These are phyloP conservation scores for Pollenia angustigena DNA, from an alignment of 2,888 invertebrate genomes.

Conservation along the genomic window DNA sequence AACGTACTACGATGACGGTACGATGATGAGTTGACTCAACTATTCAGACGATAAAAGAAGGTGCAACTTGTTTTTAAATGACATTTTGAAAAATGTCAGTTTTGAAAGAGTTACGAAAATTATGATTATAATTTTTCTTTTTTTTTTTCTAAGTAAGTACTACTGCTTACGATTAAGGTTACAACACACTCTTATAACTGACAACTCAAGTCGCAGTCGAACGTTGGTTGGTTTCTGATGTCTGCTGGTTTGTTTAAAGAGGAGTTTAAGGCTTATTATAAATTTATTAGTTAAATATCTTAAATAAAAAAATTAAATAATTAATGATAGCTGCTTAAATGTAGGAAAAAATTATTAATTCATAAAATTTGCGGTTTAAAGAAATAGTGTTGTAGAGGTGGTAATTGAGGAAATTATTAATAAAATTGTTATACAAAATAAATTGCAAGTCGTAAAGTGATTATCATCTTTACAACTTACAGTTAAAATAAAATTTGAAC, in stretches of 20 bases:
- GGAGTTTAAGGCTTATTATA: slow-evolving; percentile 25
- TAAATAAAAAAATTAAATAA: neutral
- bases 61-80: slow-evolving; percentile 65
- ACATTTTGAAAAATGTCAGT: slow-evolving; percentile 70
- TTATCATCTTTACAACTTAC: neutral
- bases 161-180: slow-evolving; percentile 46
- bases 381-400: slow-evolving; percentile 28
- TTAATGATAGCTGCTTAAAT: slow-evolving; percentile 39
- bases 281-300: slow-evolving; percentile 47
- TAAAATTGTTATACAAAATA: neutral
- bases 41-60: slow-evolving; percentile 41
- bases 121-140: slow-evolving; percentile 31
- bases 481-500: neutral
- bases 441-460: neutral
- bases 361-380: slow-evolving; percentile 29
- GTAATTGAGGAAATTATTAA: slow-evolving; percentile 60
- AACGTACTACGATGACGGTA: too few species aligned
- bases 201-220: slow-evolving; percentile 7
- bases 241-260: neutral
- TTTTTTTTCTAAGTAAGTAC: neutral
- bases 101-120: slow-evolving; percentile 69
- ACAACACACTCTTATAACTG: slow-evolving; percentile 34
- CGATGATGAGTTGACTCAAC: slow-evolving; percentile 37
- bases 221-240: neutral
- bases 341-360: slow-evolving; percentile 41